A percentile compares a stretch with the other conserved stretches of the same genome.
Evolutionary conservation across 2,888 invertebrate genomes (phyloP).

Genomic region (Eudasyphora cyanicolor): DNA sequence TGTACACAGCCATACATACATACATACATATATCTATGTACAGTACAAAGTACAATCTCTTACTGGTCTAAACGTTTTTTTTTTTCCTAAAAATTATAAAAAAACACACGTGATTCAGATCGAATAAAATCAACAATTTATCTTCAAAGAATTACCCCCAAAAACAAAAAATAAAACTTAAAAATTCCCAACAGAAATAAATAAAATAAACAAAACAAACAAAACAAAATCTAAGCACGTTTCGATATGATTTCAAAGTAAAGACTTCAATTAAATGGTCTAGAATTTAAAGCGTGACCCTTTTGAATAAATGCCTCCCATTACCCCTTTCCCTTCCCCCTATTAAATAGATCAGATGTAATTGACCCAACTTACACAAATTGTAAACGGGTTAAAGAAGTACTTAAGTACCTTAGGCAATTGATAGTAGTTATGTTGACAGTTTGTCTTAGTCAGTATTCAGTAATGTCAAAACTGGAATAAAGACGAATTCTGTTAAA

Average conservation of each 20-base stretch:
- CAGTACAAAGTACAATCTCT: too few species aligned
- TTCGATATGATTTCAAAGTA: slow-evolving; percentile 13
- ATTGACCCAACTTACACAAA: neutral
- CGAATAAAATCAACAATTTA: slow-evolving; percentile 58
- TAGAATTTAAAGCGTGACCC: slow-evolving; percentile 13
- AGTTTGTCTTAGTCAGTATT: too few species aligned
- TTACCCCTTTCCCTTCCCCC: too few species aligned
- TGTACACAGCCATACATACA: too few species aligned
- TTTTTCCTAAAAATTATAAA: slow-evolving; percentile 27
- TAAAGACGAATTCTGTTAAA: too few species aligned
- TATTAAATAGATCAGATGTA: neutral
- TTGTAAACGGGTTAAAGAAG: too few species aligned
- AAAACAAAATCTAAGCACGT: slow-evolving; percentile 33
- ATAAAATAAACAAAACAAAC: neutral
- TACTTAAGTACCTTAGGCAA: too few species aligned
- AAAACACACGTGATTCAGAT: slow-evolving; percentile 51
- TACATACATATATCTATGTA: too few species aligned
- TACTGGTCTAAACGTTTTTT: too few species aligned
- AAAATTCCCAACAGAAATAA: slow-evolving; percentile 6
- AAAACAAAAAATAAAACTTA: neutral
- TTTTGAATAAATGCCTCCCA: neutral
- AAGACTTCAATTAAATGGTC: slow-evolving; percentile 17
- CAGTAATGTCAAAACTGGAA: too few species aligned
- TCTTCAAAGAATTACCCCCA: neutral
- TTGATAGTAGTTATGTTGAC: too few species aligned